Conservation (phyloP, 2,797 vertebrate genomes). For the Mustela erminea region DNA sequence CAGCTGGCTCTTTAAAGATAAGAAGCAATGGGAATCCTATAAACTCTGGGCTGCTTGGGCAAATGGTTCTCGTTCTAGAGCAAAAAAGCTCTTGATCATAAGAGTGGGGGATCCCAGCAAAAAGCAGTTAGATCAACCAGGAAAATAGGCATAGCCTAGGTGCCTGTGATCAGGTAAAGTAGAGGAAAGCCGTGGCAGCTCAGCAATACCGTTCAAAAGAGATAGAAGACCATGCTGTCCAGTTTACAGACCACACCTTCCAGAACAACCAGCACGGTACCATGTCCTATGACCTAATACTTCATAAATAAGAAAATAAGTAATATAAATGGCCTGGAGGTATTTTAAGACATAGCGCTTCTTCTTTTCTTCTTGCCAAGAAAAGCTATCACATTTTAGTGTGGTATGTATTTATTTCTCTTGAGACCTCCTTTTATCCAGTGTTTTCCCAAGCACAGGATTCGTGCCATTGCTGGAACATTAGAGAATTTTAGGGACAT, state of each 20-base stretch:
- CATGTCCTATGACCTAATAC: not conserved
- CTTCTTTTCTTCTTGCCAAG: slow-evolving; percentile 42
- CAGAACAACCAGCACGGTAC: not conserved
- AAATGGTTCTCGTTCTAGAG: not conserved
- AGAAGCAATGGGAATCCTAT: not conserved
- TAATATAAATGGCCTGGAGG: not conserved
- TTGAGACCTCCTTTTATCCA: not conserved
- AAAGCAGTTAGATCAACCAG: not conserved
- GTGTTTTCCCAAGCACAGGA: not conserved
- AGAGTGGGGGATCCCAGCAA: not conserved
- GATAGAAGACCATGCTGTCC: not conserved
- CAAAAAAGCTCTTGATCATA: not conserved
- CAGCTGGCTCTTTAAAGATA: not conserved
- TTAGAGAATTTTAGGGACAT: not conserved
- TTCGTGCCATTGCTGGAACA: not conserved
- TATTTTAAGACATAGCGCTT: not conserved
- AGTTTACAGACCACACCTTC: not conserved
- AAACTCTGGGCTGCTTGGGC: not conserved
- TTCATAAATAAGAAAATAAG: not conserved
- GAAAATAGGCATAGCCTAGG: not conserved
- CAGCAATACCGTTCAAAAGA: not conserved
- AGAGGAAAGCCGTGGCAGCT: not conserved
- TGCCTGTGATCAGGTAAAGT: not conserved
- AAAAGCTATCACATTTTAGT: not conserved
- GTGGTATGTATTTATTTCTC: accelerated